Conservation (phyloP, 2,113 vertebrate genomes). For the Nycticebus coucang region DNA sequence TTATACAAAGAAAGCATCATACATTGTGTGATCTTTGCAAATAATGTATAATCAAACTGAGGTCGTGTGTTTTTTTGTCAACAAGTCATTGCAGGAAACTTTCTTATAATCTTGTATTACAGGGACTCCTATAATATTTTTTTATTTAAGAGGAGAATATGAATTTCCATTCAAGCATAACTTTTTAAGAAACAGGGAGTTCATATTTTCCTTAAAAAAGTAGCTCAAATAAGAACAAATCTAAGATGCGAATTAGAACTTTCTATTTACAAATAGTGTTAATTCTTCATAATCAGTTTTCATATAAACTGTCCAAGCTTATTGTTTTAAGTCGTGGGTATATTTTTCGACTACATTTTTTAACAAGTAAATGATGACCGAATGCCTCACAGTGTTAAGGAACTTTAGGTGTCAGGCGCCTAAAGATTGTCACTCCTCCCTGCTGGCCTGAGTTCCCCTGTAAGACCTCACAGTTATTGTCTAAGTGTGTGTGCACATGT, state of each 20-base stretch:
- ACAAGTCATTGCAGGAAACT: not conserved
- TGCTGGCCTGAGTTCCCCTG: not conserved
- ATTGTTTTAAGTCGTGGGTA: not conserved
- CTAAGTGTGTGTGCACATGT: no score
- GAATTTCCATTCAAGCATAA: not conserved
- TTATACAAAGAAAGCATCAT: not conserved
- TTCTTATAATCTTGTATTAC: not conserved
- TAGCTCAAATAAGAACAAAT: not conserved
- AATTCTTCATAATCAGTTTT: not conserved
- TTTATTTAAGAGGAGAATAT: not conserved
- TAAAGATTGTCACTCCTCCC: not conserved
- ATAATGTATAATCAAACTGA: not conserved
- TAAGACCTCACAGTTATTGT: not conserved
- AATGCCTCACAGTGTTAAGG: not conserved
- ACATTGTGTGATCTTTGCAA: not conserved
- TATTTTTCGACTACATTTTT: not conserved
- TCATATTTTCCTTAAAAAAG: not conserved
- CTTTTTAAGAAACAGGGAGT: not conserved
- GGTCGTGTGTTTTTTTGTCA: not conserved
- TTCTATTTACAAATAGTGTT: not conserved
- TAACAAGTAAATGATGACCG: not conserved
- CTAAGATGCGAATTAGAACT: not conserved
- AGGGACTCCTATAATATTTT: not conserved
- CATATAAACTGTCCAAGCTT: not conserved
- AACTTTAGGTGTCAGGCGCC: not conserved